Evolutionary conservation across 2,113 vertebrate genomes (phyloP), one percentile per base, ranked within the genome.

Genomic region (Genyomyrus donnyi): DNA sequence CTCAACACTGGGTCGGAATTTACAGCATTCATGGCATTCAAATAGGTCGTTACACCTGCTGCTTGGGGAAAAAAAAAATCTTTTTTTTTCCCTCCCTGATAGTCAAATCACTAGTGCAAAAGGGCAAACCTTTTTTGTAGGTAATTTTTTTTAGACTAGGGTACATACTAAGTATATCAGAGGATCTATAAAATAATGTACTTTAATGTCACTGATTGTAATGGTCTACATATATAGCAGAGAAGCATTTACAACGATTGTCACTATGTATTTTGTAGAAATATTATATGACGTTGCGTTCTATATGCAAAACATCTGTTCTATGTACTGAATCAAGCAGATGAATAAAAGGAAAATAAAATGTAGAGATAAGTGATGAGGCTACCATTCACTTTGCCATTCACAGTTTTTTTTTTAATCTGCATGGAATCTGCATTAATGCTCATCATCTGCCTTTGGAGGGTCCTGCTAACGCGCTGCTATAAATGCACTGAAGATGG

Each of bases 371-470:
- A 27, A 66, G 89, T 70, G 45, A 9, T 62, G 62, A 21, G 24
- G 49, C 10, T 9, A 21, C 70, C 53, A 7, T 49, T 21, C 48
- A 66, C 56, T 46, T 52, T 31, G 52, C 17, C 17, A 19, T 21
- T 53, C 17, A 1, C 52, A 24, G 1, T 70, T 27, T 85, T 88
- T 39, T 13, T 15, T n/a, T 58, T 35, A 13, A 58, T 19, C 70
- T 80, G 42, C 50, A 62, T 49, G 50, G 24, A 58, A 62, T 62
- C 31, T 88, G 24, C 88, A 86, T 74, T 89, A 89, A 86, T 91
- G 83, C 88, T 45, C 88, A n/a, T 39, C 3, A 5, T 49, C 87
- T 49, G 35, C 39, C n/a, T 39, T 42, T 24, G 52, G 50, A 11
- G 66, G 24, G 39, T 19, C 48, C 0, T 21, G 45, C 48, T 56